These are phyloP conservation scores for Cryptocheilus praepositus DNA, from an alignment of 2,888 invertebrate genomes.

Conservation along the genomic window DNA sequence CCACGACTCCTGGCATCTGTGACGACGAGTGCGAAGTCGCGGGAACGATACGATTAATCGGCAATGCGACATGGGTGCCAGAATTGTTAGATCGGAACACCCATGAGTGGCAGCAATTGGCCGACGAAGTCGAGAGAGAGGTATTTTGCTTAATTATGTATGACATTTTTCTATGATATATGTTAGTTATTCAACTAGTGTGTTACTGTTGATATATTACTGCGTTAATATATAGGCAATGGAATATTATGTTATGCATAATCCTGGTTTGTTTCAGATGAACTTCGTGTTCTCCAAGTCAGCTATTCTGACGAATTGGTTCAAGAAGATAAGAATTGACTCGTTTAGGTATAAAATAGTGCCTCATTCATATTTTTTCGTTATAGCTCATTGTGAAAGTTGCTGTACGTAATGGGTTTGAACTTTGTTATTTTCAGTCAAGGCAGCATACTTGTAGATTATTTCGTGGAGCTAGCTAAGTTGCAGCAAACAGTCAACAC, in stretches of 20 bases:
- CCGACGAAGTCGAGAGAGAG: constrained; percentile 87
- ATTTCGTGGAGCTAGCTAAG: constrained; percentile 88
- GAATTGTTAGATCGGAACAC: constrained; percentile 91
- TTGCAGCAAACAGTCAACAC: constrained; percentile 78
- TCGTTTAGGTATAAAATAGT: constrained; percentile 81
- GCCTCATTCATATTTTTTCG: background rate
- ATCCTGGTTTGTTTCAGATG: constrained; percentile 82
- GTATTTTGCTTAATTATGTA: constrained; percentile 74
- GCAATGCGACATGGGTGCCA: constrained; percentile 86
- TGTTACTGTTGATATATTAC: too few relatives aligned
- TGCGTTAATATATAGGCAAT: too few relatives aligned
- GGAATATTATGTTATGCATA: too few relatives aligned
- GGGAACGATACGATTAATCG: constrained; percentile 89
- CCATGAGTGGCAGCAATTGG: constrained; percentile 89
- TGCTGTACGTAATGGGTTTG: background rate
- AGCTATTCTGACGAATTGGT: constrained; percentile 86
- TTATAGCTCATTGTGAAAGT: background rate
- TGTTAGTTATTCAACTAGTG: too few relatives aligned
- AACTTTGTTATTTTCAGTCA: constrained; percentile 77
- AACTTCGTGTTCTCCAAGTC: constrained; percentile 89
- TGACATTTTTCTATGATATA: too few relatives aligned
- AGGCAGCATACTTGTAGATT: constrained; percentile 92
- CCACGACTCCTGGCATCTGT: constrained; percentile 88
- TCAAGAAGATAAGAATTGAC: constrained; percentile 89
- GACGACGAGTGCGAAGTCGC: constrained; percentile 88